Evolutionary conservation across 2,888 invertebrate species (phyloP).

Genomic region (Drosophila prolongata): DNA sequence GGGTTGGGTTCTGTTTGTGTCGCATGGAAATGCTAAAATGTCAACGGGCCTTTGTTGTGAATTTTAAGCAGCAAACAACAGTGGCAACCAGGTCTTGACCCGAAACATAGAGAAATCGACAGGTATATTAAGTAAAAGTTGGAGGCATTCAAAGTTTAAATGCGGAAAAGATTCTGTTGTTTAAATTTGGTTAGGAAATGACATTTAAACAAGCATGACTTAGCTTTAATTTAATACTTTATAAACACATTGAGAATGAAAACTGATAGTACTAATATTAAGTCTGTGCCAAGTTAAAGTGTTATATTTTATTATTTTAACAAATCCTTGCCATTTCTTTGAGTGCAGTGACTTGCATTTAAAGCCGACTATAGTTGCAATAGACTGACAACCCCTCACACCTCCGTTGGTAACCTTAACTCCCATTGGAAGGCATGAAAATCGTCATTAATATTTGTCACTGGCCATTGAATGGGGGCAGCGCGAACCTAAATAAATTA

Average conservation of each 20-base stretch:
- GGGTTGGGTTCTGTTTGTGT: slow-evolving; percentile 47
- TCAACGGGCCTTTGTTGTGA: slow-evolving; percentile 58
- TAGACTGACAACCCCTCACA: slow-evolving; percentile 25
- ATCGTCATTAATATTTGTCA: slow-evolving; percentile 83
- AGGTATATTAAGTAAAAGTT: neutral
- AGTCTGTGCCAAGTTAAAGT: no score
- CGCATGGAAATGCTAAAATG: slow-evolving; percentile 55
- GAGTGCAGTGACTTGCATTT: slow-evolving; percentile 25
- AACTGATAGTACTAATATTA: no score
- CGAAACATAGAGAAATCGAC: slow-evolving; percentile 28
- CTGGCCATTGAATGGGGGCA: slow-evolving; percentile 72
- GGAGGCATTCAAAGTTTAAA: neutral
- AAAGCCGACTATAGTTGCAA: slow-evolving; percentile 20
- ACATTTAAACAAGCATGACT: no score
- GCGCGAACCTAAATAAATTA: slow-evolving; percentile 68
- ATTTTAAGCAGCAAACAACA: slow-evolving; percentile 58
- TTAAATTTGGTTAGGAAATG: no score
- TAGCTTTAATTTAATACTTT: neutral
- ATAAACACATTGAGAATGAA: neutral
- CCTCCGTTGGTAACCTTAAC: neutral
- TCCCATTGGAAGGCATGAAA: slow-evolving; percentile 75
- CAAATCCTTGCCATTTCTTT: neutral
- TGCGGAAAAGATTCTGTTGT: no score
- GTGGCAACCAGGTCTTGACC: slow-evolving; percentile 18
- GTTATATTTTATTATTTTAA: neutral